Percentiles rank a stretch among this genome's conserved stretches.
Conservation (phyloP, 2,113 vertebrate species). For the Rhipidura dahli region DNA sequence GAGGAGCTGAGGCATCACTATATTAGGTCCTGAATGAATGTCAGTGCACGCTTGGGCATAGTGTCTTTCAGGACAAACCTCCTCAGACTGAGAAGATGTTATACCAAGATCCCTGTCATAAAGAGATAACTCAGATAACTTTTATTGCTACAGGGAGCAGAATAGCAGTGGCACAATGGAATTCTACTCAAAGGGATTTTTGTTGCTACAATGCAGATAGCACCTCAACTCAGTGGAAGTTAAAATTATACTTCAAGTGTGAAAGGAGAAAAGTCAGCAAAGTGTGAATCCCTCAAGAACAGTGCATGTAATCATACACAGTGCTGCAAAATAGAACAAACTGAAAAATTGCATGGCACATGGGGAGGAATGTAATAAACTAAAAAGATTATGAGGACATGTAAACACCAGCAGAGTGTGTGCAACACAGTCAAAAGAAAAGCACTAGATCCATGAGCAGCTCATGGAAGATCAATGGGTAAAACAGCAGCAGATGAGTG, state of each 20-base stretch:
- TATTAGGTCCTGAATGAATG: not conserved
- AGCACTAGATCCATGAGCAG: not conserved
- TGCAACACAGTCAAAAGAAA: not conserved
- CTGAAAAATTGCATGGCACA: not conserved
- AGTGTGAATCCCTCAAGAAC: not conserved
- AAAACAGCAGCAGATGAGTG: not conserved
- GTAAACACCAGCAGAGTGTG: not conserved
- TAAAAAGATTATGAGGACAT: not conserved
- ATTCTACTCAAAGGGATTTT: not conserved
- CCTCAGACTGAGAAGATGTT: not conserved
- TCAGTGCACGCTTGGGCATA: not conserved
- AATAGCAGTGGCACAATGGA: not conserved
- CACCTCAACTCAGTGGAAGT: not conserved
- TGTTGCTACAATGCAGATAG: not conserved
- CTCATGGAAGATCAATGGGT: not conserved
- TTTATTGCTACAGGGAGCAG: not conserved
- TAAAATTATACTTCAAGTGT: not conserved
- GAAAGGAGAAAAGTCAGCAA: not conserved
- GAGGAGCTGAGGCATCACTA: not conserved
- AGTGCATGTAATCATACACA: not conserved
- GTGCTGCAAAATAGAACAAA: not conserved
- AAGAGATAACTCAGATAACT: not conserved
- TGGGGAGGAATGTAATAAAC: not conserved
- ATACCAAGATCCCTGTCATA: accelerated
- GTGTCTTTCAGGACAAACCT: not conserved